phyloP scores from a whole-genome alignment of 2,888 invertebrate genomes.

The Drosophila putrida region DNA sequence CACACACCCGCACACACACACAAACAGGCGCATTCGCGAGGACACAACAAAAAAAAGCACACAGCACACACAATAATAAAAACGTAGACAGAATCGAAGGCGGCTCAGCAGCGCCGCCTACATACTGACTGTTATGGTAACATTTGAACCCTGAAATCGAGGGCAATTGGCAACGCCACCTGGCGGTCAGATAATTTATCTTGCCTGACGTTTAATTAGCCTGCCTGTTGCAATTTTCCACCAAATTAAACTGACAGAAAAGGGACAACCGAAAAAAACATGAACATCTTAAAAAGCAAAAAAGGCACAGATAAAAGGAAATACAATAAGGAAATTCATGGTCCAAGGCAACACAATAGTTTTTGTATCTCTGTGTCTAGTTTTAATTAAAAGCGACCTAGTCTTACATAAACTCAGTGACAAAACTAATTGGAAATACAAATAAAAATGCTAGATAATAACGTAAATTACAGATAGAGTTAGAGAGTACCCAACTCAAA shows the following conservation, averaged over 20 bases:
- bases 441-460: too few relatives aligned
- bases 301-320: background rate
- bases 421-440: conserved; percentile 35
- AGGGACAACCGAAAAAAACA: conserved; percentile 13
- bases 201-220: conserved; percentile 69
- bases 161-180: conserved; percentile 58
- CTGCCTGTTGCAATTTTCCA: conserved; percentile 71
- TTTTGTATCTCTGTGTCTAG: conserved; percentile 7
- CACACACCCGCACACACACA: conserved; percentile 21
- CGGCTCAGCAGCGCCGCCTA: conserved; percentile 8
- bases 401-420: conserved; percentile 16
- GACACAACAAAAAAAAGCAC: conserved; percentile 28
- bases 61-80: conserved; percentile 52
- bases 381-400: conserved; percentile 45
- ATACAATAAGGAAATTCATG: conserved; percentile 22
- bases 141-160: conserved; percentile 40
- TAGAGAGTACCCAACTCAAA: conserved; percentile 30
- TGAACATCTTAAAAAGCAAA: conserved; percentile 9
- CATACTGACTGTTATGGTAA: conserved; percentile 8
- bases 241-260: conserved; percentile 69
- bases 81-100: conserved; percentile 23
- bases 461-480: background rate
- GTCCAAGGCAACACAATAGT: conserved; percentile 3
- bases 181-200: conserved; percentile 70
- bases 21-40: conserved; percentile 4